These are phyloP conservation scores for Thalassarche chlororhynchos DNA, from an alignment of 2,113 vertebrate species.

Conservation along the genomic window DNA sequence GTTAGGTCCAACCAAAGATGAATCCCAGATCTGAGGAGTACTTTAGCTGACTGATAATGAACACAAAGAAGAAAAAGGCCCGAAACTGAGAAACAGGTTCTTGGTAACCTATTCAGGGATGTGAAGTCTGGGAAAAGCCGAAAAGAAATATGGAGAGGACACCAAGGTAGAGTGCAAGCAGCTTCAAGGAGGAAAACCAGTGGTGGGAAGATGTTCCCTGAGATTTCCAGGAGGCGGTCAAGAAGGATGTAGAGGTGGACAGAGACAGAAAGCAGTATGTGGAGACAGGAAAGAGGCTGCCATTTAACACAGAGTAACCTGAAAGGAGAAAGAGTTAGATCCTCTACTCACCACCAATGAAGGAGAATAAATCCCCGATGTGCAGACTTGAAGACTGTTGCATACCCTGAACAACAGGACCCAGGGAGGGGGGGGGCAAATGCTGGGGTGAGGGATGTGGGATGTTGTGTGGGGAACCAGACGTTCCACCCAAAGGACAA, in stretches of 20 bases:
- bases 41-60: neutral
- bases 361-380: neutral
- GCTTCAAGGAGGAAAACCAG: neutral
- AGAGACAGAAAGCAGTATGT: neutral
- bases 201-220: neutral
- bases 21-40: neutral
- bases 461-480: neutral
- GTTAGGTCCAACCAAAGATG: neutral
- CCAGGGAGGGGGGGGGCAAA: rapidly evolving
- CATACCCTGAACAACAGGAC: neutral
- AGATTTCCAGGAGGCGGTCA: neutral
- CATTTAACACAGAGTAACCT: neutral
- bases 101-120: neutral
- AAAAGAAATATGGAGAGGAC: neutral
- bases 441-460: neutral
- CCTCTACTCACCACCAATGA: neutral
- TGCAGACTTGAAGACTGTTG: neutral
- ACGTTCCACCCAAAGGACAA: rapidly evolving
- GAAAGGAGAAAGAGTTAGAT: neutral
- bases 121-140: neutral
- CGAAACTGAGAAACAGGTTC: neutral
- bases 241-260: neutral
- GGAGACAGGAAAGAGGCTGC: neutral
- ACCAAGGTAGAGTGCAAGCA: neutral
- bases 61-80: neutral